phyloP scores from a whole-genome alignment of 2,888 invertebrate genomes.

The Chloroclysta siterata region DNA sequence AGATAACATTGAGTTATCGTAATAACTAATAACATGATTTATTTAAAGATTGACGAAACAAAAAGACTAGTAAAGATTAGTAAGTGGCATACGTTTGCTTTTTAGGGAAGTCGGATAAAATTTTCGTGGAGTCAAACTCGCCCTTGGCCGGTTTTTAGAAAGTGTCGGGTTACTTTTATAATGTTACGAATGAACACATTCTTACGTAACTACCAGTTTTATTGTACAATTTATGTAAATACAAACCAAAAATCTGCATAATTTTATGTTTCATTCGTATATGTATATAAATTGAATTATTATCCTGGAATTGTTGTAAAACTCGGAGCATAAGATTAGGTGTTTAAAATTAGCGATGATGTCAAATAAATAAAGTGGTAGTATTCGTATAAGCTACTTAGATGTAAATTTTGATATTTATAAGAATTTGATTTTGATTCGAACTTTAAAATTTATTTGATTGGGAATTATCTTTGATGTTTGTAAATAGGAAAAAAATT shows the following conservation, averaged over 20 bases:
- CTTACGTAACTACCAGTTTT: conserved; percentile 33
- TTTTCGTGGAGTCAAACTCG: not conserved
- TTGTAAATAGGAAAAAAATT: not conserved
- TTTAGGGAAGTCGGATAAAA: too few relatives aligned
- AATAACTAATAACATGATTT: conserved; percentile 18
- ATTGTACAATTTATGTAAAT: conserved; percentile 25
- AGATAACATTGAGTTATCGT: conserved; percentile 40
- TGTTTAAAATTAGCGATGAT: conserved; percentile 61
- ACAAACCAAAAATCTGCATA: conserved; percentile 37
- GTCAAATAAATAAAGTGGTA: conserved; percentile 40
- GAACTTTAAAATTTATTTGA: not conserved
- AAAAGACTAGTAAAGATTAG: not conserved
- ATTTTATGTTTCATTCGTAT: conserved; percentile 30
- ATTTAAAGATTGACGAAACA: conserved; percentile 24
- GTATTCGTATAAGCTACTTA: conserved; percentile 23
- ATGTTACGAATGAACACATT: conserved; percentile 25
- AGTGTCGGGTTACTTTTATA: conserved; percentile 33
- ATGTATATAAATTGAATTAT: conserved; percentile 31
- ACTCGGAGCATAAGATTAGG: conserved; percentile 45
- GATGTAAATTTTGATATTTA: conserved; percentile 4
- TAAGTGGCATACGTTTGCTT: too few relatives aligned
- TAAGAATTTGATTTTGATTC: too few relatives aligned
- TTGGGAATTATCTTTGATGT: not conserved
- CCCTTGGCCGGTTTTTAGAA: conserved; percentile 26
- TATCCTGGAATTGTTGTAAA: conserved; percentile 40